Evolutionary conservation across 2,888 invertebrate genomes (phyloP), one percentile per base, ranked within the genome.

Genomic region (Himalopsyche tibetana): DNA sequence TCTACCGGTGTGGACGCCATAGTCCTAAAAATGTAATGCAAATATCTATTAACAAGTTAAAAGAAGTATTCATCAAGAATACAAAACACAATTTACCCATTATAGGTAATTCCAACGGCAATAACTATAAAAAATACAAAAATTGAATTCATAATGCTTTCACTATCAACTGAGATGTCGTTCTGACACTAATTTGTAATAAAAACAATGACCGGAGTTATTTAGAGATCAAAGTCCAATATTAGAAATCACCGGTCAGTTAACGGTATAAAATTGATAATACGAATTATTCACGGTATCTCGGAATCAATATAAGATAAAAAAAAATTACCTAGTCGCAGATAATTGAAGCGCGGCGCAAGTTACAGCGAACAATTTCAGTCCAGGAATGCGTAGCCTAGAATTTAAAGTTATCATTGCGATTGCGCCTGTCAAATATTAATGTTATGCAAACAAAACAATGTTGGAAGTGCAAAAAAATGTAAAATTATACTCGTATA

Each of bases 1-100:
- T 91, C 89, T 17, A 84, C 63, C 19, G 83, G 83, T 15, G 84
- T 63, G 38, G 87, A 82, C n/a, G 88, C 88, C 88, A 89, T 89
- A 51, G 84, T 84, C 82, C 89, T 89, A 83, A 38, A 87, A 87
- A 81, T 74, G 17, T 55, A 80, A 84, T 19, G 51, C 5, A n/a
- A 83, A 83, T 74, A 38, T 36, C 36, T 42, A 80, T 4, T 17
- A 82, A 80, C 9, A n/a, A 63, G 36, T 74, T 4, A 63, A 19
- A 63, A 63, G 2, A 19, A 19, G n/a, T 63, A 51, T 15, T n/a
- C 19, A 63, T 28, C 0, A 19, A 63, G 63, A 28, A 19, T 63
- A 19, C n/a, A 19, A 63, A 63, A n/a, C 63, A 63, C n/a, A 63
- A 63, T 63, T 63, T 63, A 63, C 63, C 63, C 63, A 63, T 63